Percentiles rank a stretch among this genome's conserved stretches.
Conservation (phyloP, 2,888 invertebrate genomes). For the Cerceris rybyensis region DNA sequence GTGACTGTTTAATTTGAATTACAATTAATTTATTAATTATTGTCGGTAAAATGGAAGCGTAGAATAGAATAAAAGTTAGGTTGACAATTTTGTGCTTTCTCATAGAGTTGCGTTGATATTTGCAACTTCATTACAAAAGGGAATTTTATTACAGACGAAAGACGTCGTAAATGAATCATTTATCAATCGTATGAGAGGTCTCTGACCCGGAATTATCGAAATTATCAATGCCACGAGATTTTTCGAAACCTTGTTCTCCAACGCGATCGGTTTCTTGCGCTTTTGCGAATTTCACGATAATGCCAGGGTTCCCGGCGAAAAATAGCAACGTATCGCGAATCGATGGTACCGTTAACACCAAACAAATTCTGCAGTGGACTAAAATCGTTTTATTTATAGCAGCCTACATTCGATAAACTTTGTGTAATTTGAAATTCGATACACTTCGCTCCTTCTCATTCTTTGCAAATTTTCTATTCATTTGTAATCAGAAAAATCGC, state of each 20-base stretch:
- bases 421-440: background rate
- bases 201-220: slow-evolving; percentile 22
- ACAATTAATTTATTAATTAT: no score
- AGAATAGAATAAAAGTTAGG: background rate
- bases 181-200: slow-evolving; percentile 13
- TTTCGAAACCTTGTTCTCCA: background rate
- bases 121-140: background rate
- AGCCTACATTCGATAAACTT: background rate
- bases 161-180: background rate
- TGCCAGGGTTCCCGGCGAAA: background rate
- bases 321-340: background rate
- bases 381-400: background rate
- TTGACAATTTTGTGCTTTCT: background rate
- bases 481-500: no score
- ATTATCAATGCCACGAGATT: slow-evolving; percentile 1
- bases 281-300: slow-evolving; percentile 2
- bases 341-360: background rate
- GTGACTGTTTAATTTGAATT: no score
- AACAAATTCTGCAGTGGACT: background rate
- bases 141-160: background rate
- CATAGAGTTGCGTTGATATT: background rate
- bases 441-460: no score
- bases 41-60: background rate
- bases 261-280: background rate
- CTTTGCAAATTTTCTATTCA: no score